These are phyloP conservation scores for Connochaetes taurinus DNA, from an alignment of 2,113 vertebrate species.

Conservation along the genomic window DNA sequence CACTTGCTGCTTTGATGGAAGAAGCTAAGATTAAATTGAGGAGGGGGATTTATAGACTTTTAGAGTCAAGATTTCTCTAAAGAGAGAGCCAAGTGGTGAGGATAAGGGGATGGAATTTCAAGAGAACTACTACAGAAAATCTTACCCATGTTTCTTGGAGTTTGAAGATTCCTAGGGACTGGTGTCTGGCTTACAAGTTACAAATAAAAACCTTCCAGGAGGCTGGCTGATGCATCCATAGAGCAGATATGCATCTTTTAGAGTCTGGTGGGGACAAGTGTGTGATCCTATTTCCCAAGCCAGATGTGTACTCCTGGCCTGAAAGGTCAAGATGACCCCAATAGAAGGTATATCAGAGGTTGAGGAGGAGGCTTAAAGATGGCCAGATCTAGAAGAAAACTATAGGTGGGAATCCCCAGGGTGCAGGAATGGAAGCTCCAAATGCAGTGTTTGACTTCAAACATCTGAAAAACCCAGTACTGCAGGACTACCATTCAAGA, in stretches of 20 bases:
- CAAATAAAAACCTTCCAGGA: neutral
- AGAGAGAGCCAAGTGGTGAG: neutral
- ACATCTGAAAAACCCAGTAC: too few species aligned
- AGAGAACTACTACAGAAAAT: neutral
- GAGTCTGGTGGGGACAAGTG: neutral
- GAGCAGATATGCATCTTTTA: too few species aligned
- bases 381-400: neutral
- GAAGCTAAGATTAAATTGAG: neutral
- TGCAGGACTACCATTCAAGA: neutral
- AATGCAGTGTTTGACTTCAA: neutral
- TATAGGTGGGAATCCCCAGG: neutral
- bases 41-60: neutral
- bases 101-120: neutral
- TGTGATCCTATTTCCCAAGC: neutral
- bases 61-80: neutral
- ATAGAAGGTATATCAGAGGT: neutral
- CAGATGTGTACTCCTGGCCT: neutral
- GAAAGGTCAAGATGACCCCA: neutral
- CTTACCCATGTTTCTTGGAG: neutral
- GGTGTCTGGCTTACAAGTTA: neutral
- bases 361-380: neutral
- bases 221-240: neutral
- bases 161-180: neutral
- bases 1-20: neutral
- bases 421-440: neutral